phyloP scores from a whole-genome alignment of 2,888 invertebrate genomes.

The Chymomyza fuscimana region DNA sequence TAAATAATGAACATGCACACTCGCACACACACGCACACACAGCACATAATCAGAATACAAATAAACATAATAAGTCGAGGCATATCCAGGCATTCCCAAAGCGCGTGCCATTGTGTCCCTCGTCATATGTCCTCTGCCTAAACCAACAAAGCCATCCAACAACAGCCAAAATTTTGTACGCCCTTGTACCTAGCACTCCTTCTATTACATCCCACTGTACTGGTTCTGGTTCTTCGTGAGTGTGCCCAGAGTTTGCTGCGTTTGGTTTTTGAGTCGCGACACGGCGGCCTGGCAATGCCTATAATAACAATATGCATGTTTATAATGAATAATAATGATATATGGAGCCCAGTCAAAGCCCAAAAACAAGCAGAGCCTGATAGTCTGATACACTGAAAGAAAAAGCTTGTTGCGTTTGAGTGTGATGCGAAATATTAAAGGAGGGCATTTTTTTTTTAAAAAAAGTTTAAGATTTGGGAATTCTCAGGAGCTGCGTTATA shows the following conservation, averaged over 20 bases:
- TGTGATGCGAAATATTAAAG: no score
- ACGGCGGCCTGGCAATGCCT: neutral
- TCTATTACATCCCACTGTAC: neutral
- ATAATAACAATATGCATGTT: slow-evolving; percentile 11
- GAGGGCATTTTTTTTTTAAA: no score
- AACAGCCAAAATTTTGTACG: neutral
- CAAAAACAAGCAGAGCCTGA: neutral
- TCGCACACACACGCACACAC: neutral
- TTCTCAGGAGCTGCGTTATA: no score
- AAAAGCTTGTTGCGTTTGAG: neutral
- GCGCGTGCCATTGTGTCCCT: neutral
- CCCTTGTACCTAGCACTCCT: neutral
- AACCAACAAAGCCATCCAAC: neutral
- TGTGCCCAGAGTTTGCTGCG: neutral
- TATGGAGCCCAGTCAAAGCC: neutral
- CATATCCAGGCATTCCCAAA: slow-evolving; percentile 13
- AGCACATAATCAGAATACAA: slow-evolving; percentile 33
- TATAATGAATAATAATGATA: slow-evolving; percentile 16
- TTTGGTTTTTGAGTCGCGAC: slow-evolving; percentile 1
- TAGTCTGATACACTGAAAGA: neutral
- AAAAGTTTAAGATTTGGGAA: no score
- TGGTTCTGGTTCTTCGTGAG: no score
- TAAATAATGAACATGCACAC: slow-evolving; percentile 32
- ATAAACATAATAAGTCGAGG: slow-evolving; percentile 35
- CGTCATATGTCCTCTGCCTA: neutral